phyloP scores from a whole-genome alignment of 2,888 invertebrate species.

The Drosophila ochracea region DNA sequence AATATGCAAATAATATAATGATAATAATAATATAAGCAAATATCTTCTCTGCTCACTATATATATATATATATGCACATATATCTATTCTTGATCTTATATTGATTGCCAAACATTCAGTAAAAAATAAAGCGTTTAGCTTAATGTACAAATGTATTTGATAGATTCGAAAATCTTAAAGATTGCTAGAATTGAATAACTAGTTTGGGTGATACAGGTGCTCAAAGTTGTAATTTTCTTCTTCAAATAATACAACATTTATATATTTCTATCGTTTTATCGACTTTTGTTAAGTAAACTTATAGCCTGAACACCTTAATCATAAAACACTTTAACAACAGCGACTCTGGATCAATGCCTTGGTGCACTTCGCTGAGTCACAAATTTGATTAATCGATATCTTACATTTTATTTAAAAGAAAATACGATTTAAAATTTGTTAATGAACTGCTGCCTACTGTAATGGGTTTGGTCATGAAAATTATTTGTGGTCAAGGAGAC shows the following conservation, averaged over 20 bases:
- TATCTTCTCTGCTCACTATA: too few relatives aligned
- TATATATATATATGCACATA: too few relatives aligned
- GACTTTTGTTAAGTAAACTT: too few relatives aligned
- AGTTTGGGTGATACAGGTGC: not conserved
- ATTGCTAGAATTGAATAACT: not conserved
- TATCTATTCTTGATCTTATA: too few relatives aligned
- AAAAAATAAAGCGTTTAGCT: not conserved
- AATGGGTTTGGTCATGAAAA: not conserved
- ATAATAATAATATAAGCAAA: not conserved
- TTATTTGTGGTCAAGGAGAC: not conserved
- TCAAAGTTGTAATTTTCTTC: not conserved
- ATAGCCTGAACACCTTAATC: not conserved
- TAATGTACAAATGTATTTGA: not conserved
- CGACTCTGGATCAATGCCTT: not conserved
- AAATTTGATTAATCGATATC: not conserved
- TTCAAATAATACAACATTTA: not conserved
- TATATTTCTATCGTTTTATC: too few relatives aligned
- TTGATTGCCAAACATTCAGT: too few relatives aligned
- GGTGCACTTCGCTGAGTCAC: not conserved
- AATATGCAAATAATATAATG: not conserved
- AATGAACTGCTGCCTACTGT: not conserved
- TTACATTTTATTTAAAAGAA: not conserved
- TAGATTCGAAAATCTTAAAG: not conserved
- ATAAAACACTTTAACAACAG: not conserved
- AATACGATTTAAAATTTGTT: not conserved